phyloP scores from a whole-genome alignment of 2,888 invertebrate genomes.

The Octonoba sinensis region DNA sequence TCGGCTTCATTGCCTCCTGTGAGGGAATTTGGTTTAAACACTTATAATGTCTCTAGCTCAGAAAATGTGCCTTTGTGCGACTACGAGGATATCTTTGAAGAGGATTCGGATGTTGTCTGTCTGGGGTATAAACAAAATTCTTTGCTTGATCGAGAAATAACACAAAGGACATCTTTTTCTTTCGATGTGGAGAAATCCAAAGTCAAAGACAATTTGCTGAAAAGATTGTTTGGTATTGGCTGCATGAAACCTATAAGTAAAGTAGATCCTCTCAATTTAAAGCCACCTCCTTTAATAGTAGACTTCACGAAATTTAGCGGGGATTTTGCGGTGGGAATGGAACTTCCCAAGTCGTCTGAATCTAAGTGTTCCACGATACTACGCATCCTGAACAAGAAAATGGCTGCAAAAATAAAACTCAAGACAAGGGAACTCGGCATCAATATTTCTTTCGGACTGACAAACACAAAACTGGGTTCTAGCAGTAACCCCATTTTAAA shows the following conservation, averaged over 20 bases:
- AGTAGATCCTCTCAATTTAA: background rate
- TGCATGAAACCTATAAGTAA: background rate
- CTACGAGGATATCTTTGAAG: background rate
- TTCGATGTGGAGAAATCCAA: too few relatives aligned
- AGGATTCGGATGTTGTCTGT: background rate
- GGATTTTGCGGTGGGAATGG: slow-evolving; percentile 1
- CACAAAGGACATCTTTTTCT: too few relatives aligned
- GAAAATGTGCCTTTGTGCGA: background rate
- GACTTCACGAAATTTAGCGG: background rate
- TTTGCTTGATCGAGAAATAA: too few relatives aligned
- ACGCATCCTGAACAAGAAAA: slow-evolving; percentile 42
- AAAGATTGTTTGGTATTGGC: slow-evolving; percentile 32
- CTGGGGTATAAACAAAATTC: too few relatives aligned
- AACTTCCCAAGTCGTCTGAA: background rate
- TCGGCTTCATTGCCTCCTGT: too few relatives aligned
- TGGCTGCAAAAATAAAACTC: slow-evolving; percentile 36
- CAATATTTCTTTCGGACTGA: background rate
- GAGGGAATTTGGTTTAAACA: too few relatives aligned
- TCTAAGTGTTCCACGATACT: slow-evolving; percentile 12
- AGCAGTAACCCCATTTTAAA: background rate
- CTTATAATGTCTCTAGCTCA: too few relatives aligned
- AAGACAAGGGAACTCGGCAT: slow-evolving; percentile 37
- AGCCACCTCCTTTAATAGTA: background rate
- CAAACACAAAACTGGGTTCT: background rate
- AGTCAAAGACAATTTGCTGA: slow-evolving; percentile 8